Conservation (phyloP, 2,797 vertebrate species). For the Myiothlypis coronata region DNA sequence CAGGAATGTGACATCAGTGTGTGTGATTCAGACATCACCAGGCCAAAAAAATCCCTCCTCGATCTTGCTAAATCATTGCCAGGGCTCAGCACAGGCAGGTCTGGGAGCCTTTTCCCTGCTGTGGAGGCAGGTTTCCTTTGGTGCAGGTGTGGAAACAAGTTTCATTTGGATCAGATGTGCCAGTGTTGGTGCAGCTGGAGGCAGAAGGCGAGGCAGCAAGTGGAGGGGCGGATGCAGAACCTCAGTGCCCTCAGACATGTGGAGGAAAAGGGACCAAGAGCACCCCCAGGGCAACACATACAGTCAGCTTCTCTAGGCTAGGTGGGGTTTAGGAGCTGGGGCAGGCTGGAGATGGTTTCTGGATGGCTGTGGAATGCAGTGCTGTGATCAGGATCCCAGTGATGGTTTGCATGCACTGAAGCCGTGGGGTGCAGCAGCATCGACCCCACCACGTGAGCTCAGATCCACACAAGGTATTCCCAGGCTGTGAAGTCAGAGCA, state of each 20-base stretch:
- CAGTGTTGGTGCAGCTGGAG: not conserved
- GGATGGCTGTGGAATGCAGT: not conserved
- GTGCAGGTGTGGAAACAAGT: not conserved
- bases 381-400: not conserved
- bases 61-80: not conserved
- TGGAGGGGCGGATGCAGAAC: not conserved
- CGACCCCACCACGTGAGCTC: not conserved
- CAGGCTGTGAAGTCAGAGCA: constrained; percentile 28
- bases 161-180: not conserved
- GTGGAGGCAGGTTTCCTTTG: not conserved
- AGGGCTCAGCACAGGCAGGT: not conserved
- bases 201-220: not conserved
- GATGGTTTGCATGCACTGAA: not conserved
- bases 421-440: not conserved
- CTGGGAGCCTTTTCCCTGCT: not conserved
- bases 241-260: not conserved
- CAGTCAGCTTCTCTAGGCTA: not conserved
- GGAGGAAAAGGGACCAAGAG: not conserved
- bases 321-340: not conserved
- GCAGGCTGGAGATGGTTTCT: not conserved
- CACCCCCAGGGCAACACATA: not conserved
- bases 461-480: not conserved
- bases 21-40: not conserved
- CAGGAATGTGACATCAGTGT: not conserved
- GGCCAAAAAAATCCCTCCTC: not conserved